These are phyloP conservation scores for Psephotus haematonotus DNA, from an alignment of 2,113 vertebrate genomes.

Conservation along the genomic window DNA sequence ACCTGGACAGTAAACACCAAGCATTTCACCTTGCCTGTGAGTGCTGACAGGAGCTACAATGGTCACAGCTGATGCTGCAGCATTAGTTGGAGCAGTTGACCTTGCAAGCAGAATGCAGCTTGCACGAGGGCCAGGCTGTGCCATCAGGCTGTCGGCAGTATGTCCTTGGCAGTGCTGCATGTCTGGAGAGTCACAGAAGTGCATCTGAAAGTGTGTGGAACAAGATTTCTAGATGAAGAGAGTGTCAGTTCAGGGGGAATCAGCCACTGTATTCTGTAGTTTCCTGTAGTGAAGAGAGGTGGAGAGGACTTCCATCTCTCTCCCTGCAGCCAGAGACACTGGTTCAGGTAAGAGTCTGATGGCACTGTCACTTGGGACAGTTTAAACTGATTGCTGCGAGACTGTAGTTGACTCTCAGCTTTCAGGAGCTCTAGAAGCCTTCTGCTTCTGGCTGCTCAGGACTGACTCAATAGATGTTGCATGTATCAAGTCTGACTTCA, in stretches of 20 bases:
- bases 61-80: neutral
- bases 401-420: neutral
- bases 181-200: neutral
- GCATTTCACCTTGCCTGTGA: fast-evolving
- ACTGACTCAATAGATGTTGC: neutral
- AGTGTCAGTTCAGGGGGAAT: neutral
- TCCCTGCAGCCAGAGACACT: neutral
- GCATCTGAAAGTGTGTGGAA: neutral
- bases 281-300: neutral
- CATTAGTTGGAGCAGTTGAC: neutral
- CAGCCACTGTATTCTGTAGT: neutral
- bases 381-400: neutral
- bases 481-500: neutral
- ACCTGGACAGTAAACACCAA: neutral
- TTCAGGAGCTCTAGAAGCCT: neutral
- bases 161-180: neutral
- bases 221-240: neutral
- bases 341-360: neutral
- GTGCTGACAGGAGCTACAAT: neutral
- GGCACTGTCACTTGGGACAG: neutral
- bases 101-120: neutral
- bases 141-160: neutral
- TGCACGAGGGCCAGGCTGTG: neutral
- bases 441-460: neutral
- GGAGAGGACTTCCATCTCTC: neutral